Evolutionary conservation across 2,888 invertebrate species (phyloP).

Genomic region (Drosophila meridiana): DNA sequence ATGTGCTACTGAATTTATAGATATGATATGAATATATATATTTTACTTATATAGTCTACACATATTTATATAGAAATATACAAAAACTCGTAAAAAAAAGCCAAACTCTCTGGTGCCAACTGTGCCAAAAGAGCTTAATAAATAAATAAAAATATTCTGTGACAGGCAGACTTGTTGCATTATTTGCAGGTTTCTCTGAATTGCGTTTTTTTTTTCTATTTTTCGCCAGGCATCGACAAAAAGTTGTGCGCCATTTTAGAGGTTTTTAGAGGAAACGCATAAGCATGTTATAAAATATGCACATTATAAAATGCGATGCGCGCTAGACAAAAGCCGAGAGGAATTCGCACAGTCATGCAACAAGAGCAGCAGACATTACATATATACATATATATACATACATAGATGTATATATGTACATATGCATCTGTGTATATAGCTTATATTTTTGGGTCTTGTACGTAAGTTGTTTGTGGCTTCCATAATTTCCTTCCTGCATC

Average conservation of each 20-base stretch:
- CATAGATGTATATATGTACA: neutral
- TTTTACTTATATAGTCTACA: neutral
- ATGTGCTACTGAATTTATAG: neutral
- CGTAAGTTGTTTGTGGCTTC: slow-evolving; percentile 28
- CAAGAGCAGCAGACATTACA: slow-evolving; percentile 32
- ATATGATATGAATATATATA: neutral
- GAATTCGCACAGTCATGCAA: slow-evolving; percentile 72
- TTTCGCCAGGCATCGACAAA: slow-evolving; percentile 8
- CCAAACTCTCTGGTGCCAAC: neutral
- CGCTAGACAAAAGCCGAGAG: slow-evolving; percentile 77
- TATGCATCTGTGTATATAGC: neutral
- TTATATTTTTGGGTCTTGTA: neutral
- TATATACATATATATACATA: neutral
- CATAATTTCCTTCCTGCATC: slow-evolving; percentile 69
- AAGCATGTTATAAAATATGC: slow-evolving; percentile 79
- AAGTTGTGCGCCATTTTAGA: slow-evolving; percentile 32
- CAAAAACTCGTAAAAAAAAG: neutral
- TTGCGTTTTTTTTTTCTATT: too few relatives aligned
- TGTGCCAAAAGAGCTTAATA: neutral
- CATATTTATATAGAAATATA: neutral
- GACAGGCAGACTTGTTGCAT: slow-evolving; percentile 71
- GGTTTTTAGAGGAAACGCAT: slow-evolving; percentile 58
- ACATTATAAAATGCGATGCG: slow-evolving; percentile 71
- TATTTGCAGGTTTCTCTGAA: slow-evolving; percentile 50
- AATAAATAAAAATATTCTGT: slow-evolving; percentile 4